Percentiles rank a stretch among this genome's conserved stretches.
These are phyloP conservation scores for Dryocosmus kuriphilus DNA, from an alignment of 2,888 invertebrate genomes.

Conservation along the genomic window DNA sequence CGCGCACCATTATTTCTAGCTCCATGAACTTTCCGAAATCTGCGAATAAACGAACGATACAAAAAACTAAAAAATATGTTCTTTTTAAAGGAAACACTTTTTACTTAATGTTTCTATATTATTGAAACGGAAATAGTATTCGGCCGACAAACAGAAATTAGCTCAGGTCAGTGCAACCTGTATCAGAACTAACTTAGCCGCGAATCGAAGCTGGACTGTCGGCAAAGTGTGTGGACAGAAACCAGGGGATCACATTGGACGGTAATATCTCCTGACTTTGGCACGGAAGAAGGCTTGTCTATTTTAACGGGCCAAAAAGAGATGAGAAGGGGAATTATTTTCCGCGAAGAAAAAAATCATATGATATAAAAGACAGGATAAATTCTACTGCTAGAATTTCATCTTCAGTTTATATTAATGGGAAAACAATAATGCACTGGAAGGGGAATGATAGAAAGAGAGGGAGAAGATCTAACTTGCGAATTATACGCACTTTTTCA, in stretches of 20 bases:
- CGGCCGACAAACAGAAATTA: not conserved
- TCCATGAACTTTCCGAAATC: not conserved
- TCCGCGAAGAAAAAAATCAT: not conserved
- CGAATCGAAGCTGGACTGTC: slow-evolving; percentile 70
- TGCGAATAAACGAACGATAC: not conserved
- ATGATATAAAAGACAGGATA: not conserved
- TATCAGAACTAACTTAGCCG: slow-evolving; percentile 62
- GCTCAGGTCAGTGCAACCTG: slow-evolving; percentile 15
- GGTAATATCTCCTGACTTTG: slow-evolving; percentile 71
- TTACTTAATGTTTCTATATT: not conserved
- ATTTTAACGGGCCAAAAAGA: slow-evolving; percentile 70
- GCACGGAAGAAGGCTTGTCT: slow-evolving; percentile 72
- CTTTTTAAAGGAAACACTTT: not conserved
- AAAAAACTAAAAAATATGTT: not conserved
- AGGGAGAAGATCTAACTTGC: not conserved
- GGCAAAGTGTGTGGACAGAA: slow-evolving; percentile 48
- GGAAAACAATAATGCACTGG: not conserved
- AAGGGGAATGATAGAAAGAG: not conserved
- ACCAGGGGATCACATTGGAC: slow-evolving; percentile 61
- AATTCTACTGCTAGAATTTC: not conserved
- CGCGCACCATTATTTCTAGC: slow-evolving; percentile 21
- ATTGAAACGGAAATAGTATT: not conserved
- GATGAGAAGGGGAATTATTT: not conserved
- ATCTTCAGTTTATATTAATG: not conserved
- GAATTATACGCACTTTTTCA: not conserved